Percentiles rank a stretch among this genome's conserved stretches.
Conservation (phyloP, 2,888 invertebrate species). For the Thelaira solivaga region DNA sequence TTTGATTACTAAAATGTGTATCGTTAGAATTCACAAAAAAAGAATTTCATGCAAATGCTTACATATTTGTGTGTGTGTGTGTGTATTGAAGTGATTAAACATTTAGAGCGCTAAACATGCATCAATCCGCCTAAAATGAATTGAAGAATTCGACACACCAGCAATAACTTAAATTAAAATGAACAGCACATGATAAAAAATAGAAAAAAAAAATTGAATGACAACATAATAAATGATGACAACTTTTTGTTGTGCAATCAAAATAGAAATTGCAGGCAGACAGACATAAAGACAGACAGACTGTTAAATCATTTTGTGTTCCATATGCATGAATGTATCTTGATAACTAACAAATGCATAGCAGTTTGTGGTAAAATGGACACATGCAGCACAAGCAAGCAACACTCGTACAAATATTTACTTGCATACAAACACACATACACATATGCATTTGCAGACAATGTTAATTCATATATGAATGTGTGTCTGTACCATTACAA, state of each 20-base stretch:
- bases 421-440: not conserved
- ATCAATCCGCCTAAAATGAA: conserved; percentile 12
- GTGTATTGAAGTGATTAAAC: conserved; percentile 39
- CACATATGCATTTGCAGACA: not conserved
- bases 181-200: not conserved
- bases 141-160: conserved; percentile 4
- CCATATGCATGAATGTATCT: too few relatives aligned
- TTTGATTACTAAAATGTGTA: not conserved
- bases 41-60: not conserved
- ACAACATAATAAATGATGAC: conserved; percentile 51
- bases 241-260: conserved; percentile 44
- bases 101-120: conserved; percentile 38
- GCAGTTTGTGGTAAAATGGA: conserved; percentile 28
- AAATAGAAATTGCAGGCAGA: conserved; percentile 17
- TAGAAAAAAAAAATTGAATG: not conserved
- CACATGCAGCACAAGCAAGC: conserved; percentile 1
- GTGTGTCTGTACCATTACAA: conserved; percentile 22
- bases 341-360: not conserved
- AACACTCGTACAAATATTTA: not conserved
- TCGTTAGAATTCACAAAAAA: not conserved
- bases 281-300: not conserved
- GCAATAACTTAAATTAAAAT: conserved; percentile 5
- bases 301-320: conserved; percentile 25
- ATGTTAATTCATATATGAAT: conserved; percentile 33
- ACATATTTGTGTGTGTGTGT: not conserved